Percentiles rank a stretch among this genome's conserved stretches.
These are phyloP conservation scores for Emydura subglobosa DNA, from an alignment of 2,113 vertebrate genomes.

Conservation along the genomic window DNA sequence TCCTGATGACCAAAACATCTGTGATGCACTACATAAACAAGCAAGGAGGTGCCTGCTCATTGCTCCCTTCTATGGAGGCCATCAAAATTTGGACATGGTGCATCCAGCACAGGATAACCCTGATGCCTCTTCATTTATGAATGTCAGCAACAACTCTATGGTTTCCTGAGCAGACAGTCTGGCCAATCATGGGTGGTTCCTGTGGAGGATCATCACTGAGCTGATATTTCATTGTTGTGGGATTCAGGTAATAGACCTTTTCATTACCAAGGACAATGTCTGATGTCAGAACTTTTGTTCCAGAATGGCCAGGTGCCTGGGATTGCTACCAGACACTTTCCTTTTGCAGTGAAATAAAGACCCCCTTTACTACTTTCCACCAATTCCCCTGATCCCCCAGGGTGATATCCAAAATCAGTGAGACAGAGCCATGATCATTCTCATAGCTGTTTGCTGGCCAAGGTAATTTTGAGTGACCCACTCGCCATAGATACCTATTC, in stretches of 20 bases:
- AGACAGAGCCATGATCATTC: background rate
- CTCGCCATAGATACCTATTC: background rate
- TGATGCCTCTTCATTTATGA: background rate
- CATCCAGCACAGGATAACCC: background rate
- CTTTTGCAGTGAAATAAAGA: background rate
- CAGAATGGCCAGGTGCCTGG: background rate
- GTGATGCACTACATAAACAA: background rate
- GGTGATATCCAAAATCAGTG: background rate
- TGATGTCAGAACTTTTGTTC: background rate
- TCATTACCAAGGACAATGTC: background rate
- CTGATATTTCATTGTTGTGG: background rate
- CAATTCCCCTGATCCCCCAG: background rate
- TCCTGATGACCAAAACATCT: background rate
- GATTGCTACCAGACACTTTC: accelerated
- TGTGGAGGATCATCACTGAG: background rate
- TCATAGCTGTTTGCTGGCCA: background rate
- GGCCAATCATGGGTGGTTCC: background rate
- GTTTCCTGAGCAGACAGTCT: background rate
- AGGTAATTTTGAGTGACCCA: background rate
- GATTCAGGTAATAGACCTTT: background rate
- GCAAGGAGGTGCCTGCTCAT: background rate
- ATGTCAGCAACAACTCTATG: background rate
- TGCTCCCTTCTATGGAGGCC: accelerated
- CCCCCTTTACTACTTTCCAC: background rate
- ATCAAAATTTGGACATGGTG: background rate